phyloP scores from a whole-genome alignment of 2,113 vertebrate genomes.

The Parotia lawesii region DNA sequence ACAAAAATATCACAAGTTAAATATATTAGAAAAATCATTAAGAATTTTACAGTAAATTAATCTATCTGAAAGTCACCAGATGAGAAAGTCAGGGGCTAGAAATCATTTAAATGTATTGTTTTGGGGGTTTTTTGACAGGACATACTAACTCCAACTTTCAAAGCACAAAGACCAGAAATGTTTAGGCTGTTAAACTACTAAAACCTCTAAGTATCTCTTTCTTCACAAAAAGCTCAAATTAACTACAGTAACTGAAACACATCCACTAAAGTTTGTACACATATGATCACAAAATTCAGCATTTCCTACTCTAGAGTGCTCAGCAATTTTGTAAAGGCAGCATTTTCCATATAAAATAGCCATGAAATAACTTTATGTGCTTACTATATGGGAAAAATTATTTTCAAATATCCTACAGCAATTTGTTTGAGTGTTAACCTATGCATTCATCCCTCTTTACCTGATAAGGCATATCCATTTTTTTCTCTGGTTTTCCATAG shows the following conservation, averaged over 20 bases:
- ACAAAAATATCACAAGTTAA: neutral
- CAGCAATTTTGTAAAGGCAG: neutral
- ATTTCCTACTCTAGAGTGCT: neutral
- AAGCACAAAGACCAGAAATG: neutral
- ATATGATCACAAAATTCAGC: neutral
- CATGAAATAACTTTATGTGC: neutral
- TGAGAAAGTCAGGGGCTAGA: neutral
- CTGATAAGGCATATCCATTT: slow-evolving; percentile 85
- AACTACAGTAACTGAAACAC: neutral
- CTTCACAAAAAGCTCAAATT: neutral
- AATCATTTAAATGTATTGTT: neutral
- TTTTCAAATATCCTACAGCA: neutral
- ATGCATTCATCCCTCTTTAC: slow-evolving; percentile 58
- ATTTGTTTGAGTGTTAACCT: neutral
- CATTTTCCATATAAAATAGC: neutral
- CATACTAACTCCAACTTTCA: neutral
- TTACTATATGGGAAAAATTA: neutral
- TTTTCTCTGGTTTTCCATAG: slow-evolving; percentile 84
- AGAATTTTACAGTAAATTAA: neutral
- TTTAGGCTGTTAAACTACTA: neutral
- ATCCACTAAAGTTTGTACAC: neutral
- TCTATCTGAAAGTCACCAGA: neutral
- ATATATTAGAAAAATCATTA: neutral
- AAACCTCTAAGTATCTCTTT: neutral
- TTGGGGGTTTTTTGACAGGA: neutral